Percentiles rank a stretch among this genome's conserved stretches.
phyloP scores from a whole-genome alignment of 2,113 vertebrate species.

The Ptilorrhoa leucosticta region DNA sequence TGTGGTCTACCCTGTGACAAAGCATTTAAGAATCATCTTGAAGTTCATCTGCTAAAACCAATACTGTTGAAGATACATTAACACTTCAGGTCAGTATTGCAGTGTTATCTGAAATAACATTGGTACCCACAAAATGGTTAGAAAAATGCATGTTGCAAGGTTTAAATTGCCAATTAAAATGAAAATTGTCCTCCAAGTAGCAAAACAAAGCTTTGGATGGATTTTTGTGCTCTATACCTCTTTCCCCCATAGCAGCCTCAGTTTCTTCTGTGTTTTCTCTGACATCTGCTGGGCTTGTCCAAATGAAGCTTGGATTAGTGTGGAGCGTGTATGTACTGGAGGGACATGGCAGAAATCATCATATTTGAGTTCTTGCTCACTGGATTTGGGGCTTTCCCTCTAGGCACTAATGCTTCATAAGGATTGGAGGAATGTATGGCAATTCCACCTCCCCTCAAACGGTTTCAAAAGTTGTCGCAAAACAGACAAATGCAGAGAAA shows the following conservation, averaged over 20 bases:
- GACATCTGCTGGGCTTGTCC: not conserved
- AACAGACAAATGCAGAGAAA: not conserved
- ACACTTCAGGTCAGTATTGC: not conserved
- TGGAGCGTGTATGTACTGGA: not conserved
- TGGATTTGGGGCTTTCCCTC: not conserved
- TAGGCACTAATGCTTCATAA: not conserved
- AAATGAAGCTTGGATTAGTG: not conserved
- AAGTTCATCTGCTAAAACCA: not conserved
- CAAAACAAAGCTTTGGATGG: not conserved
- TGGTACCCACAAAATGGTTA: not conserved
- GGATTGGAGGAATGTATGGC: not conserved
- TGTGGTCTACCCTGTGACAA: not conserved
- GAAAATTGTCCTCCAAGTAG: not conserved
- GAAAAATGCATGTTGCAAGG: not conserved
- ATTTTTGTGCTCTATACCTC: not conserved
- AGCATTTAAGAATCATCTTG: not conserved
- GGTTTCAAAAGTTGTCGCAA: not conserved
- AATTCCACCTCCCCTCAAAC: not conserved
- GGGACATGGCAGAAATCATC: not conserved
- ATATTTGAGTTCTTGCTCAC: not conserved
- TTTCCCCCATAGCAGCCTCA: not conserved
- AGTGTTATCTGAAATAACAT: not conserved
- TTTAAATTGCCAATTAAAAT: conserved; percentile 16
- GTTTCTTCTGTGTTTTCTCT: not conserved
- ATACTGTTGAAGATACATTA: not conserved